Evolutionary conservation across 2,113 vertebrate species (phyloP).

Genomic region (Plecotus auritus): DNA sequence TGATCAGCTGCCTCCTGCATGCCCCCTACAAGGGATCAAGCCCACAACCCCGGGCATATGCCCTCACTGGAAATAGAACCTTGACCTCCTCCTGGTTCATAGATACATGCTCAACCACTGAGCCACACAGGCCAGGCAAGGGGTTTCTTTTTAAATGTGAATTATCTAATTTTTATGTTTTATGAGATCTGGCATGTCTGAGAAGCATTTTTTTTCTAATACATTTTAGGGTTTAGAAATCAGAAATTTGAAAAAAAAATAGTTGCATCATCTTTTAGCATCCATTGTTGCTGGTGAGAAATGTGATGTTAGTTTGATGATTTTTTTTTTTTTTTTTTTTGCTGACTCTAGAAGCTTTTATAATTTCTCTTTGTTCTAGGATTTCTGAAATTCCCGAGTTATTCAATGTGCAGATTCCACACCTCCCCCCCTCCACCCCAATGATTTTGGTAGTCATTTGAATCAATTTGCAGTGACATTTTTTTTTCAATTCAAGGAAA

Average conservation of each 20-base stretch:
- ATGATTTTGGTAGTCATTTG: background rate
- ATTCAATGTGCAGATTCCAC: background rate
- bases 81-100: no score
- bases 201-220: background rate
- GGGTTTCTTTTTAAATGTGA: background rate
- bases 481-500: background rate
- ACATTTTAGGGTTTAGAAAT: background rate
- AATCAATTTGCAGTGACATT: background rate
- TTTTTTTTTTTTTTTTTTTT: background rate
- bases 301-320: background rate
- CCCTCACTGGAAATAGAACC: no score
- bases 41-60: no score
- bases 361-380: conserved; percentile 13
- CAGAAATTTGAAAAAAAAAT: background rate
- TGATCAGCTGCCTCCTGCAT: no score
- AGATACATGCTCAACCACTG: no score
- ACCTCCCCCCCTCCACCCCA: rapidly evolving
- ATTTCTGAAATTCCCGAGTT: background rate
- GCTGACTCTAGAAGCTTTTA: background rate
- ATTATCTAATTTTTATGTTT: background rate
- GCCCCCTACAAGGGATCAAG: no score
- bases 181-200: background rate
- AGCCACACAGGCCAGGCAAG: background rate
- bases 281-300: background rate
- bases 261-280: background rate